Base-by-base conservation (phyloP, 2,888 invertebrate genomes). In the Rhyacophila evoluta region DNA sequence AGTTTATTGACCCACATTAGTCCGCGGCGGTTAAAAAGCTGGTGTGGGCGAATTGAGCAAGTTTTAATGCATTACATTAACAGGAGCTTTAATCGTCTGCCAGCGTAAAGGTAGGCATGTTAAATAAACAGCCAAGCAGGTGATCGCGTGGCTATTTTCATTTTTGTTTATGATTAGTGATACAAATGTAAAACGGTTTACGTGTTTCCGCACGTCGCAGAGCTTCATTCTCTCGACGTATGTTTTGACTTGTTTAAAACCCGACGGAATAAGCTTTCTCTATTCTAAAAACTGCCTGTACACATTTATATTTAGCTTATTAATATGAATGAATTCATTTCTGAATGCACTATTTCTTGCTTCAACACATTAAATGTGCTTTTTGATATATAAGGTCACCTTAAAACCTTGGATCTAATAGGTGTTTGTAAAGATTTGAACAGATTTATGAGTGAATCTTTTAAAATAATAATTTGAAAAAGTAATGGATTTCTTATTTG, bases 11-110 rank as follows among this genome's bases (percentile, higher is more conserved):
- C 76, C 41, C 36, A 27, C 33, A 36, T 41, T 28, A 29, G 73
- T 74, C 73, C 25, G 55, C 1, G 33, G 19, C 25, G 55, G 55
- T 55, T 74, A 25, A 29, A 27, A 74, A 41, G 28, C 39, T 28
- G n/a, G 72, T 36, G 77, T 77, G 72, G 77, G 77, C 19, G 77
- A 41, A 72, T 71, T 55, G 55, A 41, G 39, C 74, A 74, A 74
- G 41, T 55, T 33, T 72, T 77, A 77, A 77, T 77, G 77, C 72
- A 72, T 72, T 68, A 25, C 72, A 72, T 72, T 77, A 77, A 77
- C 77, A 33, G 27, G 55, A 55, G 55, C 36, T 27, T 55, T 77
- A 36, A 41, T 77, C 72, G 67, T 72, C 11, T 76, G 29, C 55
- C 33, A 74, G 33, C 37, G 39, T n/a, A 27, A 74, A 38, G 41